Percentiles rank a stretch among this genome's conserved stretches.
Evolutionary conservation across 2,888 invertebrate species (phyloP).

Genomic region (Tipula helvola): DNA sequence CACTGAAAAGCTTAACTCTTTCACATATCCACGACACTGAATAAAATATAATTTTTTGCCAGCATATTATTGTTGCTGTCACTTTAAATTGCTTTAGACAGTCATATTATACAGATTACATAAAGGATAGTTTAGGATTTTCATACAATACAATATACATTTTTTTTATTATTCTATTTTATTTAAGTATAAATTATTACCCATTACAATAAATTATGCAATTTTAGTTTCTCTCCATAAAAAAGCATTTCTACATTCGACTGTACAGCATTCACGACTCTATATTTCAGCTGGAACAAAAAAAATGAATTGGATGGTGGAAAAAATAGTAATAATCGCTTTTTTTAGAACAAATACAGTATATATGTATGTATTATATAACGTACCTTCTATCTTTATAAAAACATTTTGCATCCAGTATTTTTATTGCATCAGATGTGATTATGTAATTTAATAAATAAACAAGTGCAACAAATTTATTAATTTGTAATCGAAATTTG

Average conservation of each 20-base stretch:
- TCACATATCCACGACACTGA: not conserved
- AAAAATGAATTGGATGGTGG: not conserved
- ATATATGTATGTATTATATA: not conserved
- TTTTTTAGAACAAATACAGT: not conserved
- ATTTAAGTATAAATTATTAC: conserved; percentile 10
- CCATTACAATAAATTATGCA: conserved; percentile 9
- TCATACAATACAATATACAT: not conserved
- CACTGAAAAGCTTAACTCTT: not conserved
- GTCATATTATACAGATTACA: not conserved
- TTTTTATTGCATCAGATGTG: conserved; percentile 7
- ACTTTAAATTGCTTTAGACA: conserved; percentile 4
- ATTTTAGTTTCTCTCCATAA: not conserved
- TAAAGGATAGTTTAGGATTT: not conserved
- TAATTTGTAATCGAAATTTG: not conserved
- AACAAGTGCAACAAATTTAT: conserved; percentile 6
- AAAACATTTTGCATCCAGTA: not conserved
- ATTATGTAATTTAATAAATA: not conserved
- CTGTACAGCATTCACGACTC: not conserved
- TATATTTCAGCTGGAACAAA: not conserved
- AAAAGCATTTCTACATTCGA: not conserved
- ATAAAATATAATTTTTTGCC: not conserved
- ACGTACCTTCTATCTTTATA: not conserved
- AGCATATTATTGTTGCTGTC: not conserved
- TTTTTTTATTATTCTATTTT: not conserved
- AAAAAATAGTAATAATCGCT: not conserved